These are phyloP conservation scores for Megamerina dolium DNA, from an alignment of 2,888 invertebrate genomes.

Conservation along the genomic window DNA sequence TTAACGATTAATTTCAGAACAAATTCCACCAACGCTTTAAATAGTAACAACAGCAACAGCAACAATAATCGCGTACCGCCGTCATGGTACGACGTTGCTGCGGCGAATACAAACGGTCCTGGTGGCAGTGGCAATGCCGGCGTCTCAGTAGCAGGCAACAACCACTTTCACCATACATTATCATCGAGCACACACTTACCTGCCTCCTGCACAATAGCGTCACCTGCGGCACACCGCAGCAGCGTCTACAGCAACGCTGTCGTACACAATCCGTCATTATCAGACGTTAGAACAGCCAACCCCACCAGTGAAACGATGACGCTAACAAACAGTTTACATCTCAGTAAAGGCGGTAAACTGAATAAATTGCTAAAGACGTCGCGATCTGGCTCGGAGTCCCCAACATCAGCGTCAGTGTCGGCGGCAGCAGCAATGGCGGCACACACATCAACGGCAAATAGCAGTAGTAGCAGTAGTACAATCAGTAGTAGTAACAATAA, in stretches of 20 bases:
- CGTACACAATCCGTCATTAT: slow-evolving; percentile 1
- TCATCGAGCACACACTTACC: slow-evolving; percentile 26
- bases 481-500: slow-evolving; percentile 46
- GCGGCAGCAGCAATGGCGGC: slow-evolving; percentile 20
- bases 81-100: slow-evolving; percentile 50
- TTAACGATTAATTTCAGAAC: too few species aligned
- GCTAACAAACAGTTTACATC: slow-evolving; percentile 24
- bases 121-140: slow-evolving; percentile 48
- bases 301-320: slow-evolving; percentile 18
- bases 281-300: slow-evolving; percentile 13
- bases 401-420: slow-evolving; percentile 28
- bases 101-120: slow-evolving; percentile 43
- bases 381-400: slow-evolving; percentile 53
- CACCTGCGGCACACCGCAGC: slow-evolving; percentile 18
- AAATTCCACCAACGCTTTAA: too few species aligned
- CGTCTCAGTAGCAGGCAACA: slow-evolving; percentile 34
- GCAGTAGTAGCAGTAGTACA: slow-evolving; percentile 39
- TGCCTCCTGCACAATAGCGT: slow-evolving; percentile 33
- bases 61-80: slow-evolving; percentile 44
- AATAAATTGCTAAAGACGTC: slow-evolving; percentile 39
- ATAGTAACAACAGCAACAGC: slow-evolving; percentile 29
- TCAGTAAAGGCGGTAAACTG: slow-evolving; percentile 46
- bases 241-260: slow-evolving; percentile 22
- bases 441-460: slow-evolving; percentile 30
- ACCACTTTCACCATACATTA: slow-evolving; percentile 18